Percentiles rank a stretch among this genome's conserved stretches.
Evolutionary conservation across 2,888 invertebrate species (phyloP).

Genomic region (Papilio demoleus): DNA sequence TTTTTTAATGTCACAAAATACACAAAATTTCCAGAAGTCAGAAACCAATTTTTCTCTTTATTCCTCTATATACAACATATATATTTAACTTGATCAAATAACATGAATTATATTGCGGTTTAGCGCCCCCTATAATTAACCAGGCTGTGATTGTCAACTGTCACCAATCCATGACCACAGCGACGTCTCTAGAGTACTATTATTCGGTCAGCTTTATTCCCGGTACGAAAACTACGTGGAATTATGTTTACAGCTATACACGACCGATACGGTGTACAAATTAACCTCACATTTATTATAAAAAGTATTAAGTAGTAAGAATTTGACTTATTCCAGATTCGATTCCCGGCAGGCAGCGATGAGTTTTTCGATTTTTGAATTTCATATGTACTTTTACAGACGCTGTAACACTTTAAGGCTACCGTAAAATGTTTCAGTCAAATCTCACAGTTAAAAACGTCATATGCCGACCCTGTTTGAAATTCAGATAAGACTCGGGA

Average conservation of each 20-base stretch:
- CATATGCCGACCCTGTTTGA: too few relatives aligned
- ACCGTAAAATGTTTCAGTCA: too few relatives aligned
- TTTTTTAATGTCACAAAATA: too few relatives aligned
- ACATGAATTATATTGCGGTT: neutral
- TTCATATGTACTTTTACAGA: too few relatives aligned
- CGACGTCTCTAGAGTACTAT: slow-evolving; percentile 18
- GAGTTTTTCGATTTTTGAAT: too few relatives aligned
- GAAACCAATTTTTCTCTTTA: neutral
- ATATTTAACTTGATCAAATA: too few relatives aligned
- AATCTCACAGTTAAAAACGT: too few relatives aligned
- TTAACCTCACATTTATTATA: neutral
- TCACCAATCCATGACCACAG: neutral
- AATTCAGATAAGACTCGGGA: too few relatives aligned
- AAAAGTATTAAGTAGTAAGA: neutral
- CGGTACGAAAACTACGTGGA: neutral
- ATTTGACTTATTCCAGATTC: too few relatives aligned
- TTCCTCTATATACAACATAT: neutral
- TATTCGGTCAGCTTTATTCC: neutral
- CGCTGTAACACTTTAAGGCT: too few relatives aligned
- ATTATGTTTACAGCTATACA: neutral
- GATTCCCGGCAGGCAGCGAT: too few relatives aligned
- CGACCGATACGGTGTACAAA: neutral
- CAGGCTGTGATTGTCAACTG: slow-evolving; percentile 2
- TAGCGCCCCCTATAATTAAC: neutral
- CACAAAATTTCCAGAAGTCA: too few relatives aligned